A percentile compares a stretch with the other conserved stretches of the same genome.
Evolutionary conservation across 1,140 invertebrate species (phyloP).

Genomic region (Solenopsis fugax): DNA sequence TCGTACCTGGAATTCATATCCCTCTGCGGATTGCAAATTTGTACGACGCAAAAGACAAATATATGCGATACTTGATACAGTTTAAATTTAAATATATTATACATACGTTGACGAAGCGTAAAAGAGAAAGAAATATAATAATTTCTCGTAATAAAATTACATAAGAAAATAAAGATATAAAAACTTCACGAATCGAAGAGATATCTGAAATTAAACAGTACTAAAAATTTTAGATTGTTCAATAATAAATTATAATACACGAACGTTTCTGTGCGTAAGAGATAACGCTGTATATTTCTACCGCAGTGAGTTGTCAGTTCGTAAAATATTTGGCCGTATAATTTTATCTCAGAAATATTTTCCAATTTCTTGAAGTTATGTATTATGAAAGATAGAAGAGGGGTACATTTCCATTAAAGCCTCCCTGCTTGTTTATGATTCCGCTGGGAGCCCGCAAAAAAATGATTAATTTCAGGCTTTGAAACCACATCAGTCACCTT

Average conservation of each 20-base stretch:
- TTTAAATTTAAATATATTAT: not conserved
- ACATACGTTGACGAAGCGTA: not conserved
- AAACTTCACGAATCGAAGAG: not conserved
- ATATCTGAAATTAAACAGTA: conserved; percentile 1
- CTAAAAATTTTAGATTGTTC: not conserved
- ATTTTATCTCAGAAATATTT: conserved; percentile 28
- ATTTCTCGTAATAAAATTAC: not conserved
- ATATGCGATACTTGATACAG: not conserved
- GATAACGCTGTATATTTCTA: not conserved
- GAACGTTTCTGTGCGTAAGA: not conserved
- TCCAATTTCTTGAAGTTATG: conserved; percentile 32
- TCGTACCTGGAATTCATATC: not conserved
- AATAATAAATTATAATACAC: not conserved
- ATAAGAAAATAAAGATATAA: not conserved
- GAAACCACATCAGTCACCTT: conserved; percentile 14
- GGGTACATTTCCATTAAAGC: conserved; percentile 34
- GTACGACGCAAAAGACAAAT: not conserved
- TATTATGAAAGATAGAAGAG: conserved; percentile 21
- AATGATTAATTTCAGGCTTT: conserved; percentile 49
- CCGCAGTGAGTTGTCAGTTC: not conserved
- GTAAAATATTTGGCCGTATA: conserved; percentile 22
- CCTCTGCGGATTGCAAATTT: not conserved
- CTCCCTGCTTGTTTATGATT: conserved; percentile 46
- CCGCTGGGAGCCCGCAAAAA: not conserved
- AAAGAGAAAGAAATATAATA: not conserved